Evolutionary conservation across 2,888 invertebrate species (phyloP).

Genomic region (Notocelia uddmanniana): DNA sequence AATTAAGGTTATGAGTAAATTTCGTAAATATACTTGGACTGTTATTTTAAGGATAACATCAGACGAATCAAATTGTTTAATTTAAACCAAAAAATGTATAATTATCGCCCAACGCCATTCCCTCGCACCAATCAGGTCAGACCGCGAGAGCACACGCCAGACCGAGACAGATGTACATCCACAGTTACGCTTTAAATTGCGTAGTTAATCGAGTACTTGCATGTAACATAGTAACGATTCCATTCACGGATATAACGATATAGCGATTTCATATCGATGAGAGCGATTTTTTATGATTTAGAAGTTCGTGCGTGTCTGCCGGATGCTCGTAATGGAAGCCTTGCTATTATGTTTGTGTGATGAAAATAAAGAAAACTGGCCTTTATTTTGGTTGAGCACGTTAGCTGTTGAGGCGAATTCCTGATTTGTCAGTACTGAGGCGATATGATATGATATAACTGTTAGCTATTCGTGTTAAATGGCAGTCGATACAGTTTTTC

Average conservation of each 20-base stretch:
- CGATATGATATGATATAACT: no score
- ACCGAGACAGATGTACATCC: slow-evolving; percentile 62
- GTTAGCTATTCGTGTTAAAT: no score
- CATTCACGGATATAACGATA: slow-evolving; percentile 41
- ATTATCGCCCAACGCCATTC: slow-evolving; percentile 49
- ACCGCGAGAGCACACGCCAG: slow-evolving; percentile 62
- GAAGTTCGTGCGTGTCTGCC: slow-evolving; percentile 22
- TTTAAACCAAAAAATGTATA: no score
- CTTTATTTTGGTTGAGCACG: not conserved
- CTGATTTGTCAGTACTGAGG: no score
- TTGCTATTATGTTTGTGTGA: slow-evolving; percentile 7
- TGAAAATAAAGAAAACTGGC: not conserved
- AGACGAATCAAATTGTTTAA: no score
- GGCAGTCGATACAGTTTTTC: no score
- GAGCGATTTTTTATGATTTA: slow-evolving; percentile 40
- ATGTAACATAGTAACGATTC: slow-evolving; percentile 43
- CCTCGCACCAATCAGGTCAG: slow-evolving; percentile 60
- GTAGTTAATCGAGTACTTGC: slow-evolving; percentile 56
- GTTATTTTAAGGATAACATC: no score
- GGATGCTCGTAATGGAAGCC: not conserved
- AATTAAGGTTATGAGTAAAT: no score
- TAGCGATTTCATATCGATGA: slow-evolving; percentile 40
- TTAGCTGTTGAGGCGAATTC: not conserved
- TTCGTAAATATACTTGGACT: no score
- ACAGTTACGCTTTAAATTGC: slow-evolving; percentile 59